Conservation (phyloP, 2,888 invertebrate genomes). For the Syrista parreyssii region DNA sequence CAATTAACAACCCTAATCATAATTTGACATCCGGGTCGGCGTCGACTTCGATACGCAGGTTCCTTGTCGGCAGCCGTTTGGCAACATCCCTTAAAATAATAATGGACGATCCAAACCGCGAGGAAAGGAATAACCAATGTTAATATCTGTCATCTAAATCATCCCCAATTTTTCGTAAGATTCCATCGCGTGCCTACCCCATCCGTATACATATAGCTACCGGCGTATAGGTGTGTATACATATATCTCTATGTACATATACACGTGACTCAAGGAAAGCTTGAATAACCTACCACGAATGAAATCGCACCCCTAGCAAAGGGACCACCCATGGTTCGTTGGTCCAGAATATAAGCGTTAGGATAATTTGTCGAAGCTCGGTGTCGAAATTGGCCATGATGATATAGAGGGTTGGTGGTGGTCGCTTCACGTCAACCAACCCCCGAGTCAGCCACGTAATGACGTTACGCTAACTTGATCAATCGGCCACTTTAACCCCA, state of each 20-base stretch:
- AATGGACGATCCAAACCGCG: not conserved
- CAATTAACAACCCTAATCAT: conserved; percentile 56
- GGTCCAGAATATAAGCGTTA: not conserved
- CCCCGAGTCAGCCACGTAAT: conserved; percentile 46
- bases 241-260: not conserved
- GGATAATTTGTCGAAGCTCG: conserved; percentile 58
- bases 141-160: not conserved
- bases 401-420: conserved; percentile 14
- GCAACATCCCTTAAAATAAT: not conserved
- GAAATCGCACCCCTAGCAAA: not conserved
- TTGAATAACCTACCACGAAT: not conserved
- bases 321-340: not conserved
- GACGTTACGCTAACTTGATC: conserved; percentile 62
- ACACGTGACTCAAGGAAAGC: not conserved
- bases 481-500: conserved; percentile 34
- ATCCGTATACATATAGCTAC: not conserved
- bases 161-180: not conserved
- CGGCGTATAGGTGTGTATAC: no score
- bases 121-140: not conserved
- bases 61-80: not conserved
- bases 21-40: conserved; percentile 35
- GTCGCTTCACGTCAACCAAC: conserved; percentile 48
- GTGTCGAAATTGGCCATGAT: conserved; percentile 58
- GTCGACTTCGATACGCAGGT: not conserved
- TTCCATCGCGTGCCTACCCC: not conserved